These are phyloP conservation scores for Adrianichthys oophorus DNA, from an alignment of 2,797 vertebrate species.

Conservation along the genomic window DNA sequence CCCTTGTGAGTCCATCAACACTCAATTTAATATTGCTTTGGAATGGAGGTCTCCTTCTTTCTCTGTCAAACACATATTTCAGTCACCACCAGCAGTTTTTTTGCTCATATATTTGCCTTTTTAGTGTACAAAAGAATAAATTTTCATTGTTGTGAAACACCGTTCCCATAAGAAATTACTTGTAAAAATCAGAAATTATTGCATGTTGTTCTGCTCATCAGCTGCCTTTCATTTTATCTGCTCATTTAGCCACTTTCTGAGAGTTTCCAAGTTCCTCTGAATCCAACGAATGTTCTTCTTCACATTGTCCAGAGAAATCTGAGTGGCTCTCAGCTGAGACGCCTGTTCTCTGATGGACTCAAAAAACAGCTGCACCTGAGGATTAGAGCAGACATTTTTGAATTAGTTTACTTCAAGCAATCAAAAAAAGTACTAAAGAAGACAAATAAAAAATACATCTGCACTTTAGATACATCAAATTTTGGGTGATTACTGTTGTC, in stretches of 20 bases:
- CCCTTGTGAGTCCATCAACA: conserved; percentile 12
- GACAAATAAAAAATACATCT: no score
- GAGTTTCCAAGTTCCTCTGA: conserved; percentile 72
- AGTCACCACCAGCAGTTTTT: background rate
- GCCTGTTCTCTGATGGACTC: conserved; percentile 73
- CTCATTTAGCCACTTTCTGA: conserved; percentile 71
- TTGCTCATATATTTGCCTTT: conserved; percentile 14
- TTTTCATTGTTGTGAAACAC: background rate
- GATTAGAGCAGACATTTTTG: background rate
- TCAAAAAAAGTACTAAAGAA: background rate
- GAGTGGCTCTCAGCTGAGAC: conserved; percentile 72
- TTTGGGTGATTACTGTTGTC: no score
- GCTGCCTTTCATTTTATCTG: conserved; percentile 33
- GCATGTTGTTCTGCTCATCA: background rate
- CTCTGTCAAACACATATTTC: background rate
- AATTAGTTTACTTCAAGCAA: conserved; percentile 18
- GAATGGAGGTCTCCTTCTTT: conserved; percentile 16
- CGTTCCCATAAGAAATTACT: no score
- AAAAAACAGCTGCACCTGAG: conserved; percentile 82
- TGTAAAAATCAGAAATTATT: no score
- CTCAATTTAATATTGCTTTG: conserved; percentile 4
- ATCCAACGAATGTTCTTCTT: conserved; percentile 79
- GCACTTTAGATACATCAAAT: no score
- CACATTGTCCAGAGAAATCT: conserved; percentile 75
- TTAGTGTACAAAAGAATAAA: conserved; percentile 22